These are phyloP conservation scores for Leptinotarsa defecta DNA, from an alignment of 1,140 invertebrate species.

Conservation along the genomic window DNA sequence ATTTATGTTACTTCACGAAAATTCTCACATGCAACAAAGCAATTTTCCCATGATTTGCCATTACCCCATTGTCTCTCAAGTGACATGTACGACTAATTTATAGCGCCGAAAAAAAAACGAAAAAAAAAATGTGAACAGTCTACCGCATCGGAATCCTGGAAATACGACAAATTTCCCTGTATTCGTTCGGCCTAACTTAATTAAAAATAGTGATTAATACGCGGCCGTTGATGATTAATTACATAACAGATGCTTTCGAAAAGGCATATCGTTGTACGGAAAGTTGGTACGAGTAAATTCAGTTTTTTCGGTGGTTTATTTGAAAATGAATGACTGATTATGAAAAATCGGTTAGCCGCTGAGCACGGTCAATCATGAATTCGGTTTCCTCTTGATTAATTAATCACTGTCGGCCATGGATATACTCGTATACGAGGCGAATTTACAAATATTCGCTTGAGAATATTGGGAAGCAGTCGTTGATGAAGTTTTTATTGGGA, in stretches of 20 bases:
- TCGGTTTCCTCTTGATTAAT: too few relatives aligned
- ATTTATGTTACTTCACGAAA: background rate
- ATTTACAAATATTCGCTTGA: too few relatives aligned
- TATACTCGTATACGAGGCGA: too few relatives aligned
- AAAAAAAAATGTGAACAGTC: constrained; percentile 12
- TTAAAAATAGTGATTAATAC: constrained; percentile 26
- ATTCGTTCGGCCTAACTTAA: constrained; percentile 21
- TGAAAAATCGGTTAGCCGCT: constrained; percentile 1
- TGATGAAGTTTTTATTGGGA: too few relatives aligned
- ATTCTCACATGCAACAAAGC: constrained; percentile 1
- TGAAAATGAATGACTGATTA: constrained; percentile 3
- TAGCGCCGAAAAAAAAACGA: background rate
- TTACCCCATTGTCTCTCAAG: constrained; percentile 3
- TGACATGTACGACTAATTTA: background rate
- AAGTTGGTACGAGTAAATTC: background rate
- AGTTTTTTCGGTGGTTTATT: constrained; percentile 2
- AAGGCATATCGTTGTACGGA: constrained; percentile 20
- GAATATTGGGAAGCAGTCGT: too few relatives aligned
- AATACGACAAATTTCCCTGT: constrained; percentile 22
- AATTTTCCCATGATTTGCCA: constrained; percentile 6
- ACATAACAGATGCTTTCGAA: constrained; percentile 21
- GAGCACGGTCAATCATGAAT: background rate
- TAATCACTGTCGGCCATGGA: too few relatives aligned
- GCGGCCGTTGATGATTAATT: constrained; percentile 18
- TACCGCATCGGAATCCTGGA: constrained; percentile 12